Conservation (phyloP, 2,113 vertebrate species). For the Desmodus rotundus region DNA sequence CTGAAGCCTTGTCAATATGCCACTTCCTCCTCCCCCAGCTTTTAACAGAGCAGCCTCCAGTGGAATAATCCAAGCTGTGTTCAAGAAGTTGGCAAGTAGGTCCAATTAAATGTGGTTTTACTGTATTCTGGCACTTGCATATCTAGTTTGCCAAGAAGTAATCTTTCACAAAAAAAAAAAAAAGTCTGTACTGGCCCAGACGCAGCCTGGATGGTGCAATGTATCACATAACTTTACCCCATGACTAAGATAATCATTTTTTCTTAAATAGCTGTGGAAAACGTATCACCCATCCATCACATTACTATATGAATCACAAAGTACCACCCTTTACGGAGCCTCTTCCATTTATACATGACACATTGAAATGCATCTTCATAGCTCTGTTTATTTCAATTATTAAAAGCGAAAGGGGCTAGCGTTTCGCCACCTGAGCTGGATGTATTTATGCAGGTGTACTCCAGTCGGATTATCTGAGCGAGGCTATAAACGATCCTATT, state of each 20-base stretch:
- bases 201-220: slow-evolving; percentile 77
- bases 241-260: slow-evolving; percentile 71
- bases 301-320: slow-evolving; percentile 54
- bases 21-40: slow-evolving; percentile 87
- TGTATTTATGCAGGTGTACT: slow-evolving; percentile 73
- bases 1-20: slow-evolving; percentile 86
- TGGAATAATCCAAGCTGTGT: slow-evolving; percentile 89
- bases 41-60: slow-evolving; percentile 88
- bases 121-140: slow-evolving; percentile 89
- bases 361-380: slow-evolving; percentile 38
- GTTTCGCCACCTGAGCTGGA: slow-evolving; percentile 39
- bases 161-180: slow-evolving; percentile 75
- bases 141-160: slow-evolving; percentile 87
- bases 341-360: slow-evolving; percentile 61
- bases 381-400: slow-evolving; percentile 66
- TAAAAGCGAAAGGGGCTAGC: slow-evolving; percentile 50
- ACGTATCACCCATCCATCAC: slow-evolving; percentile 34
- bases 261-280: slow-evolving; percentile 64
- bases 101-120: slow-evolving; percentile 90
- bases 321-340: neutral
- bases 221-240: slow-evolving; percentile 75
- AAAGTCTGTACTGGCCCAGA: slow-evolving; percentile 75
- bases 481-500: slow-evolving; percentile 58
- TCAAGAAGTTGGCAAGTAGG: slow-evolving; percentile 89
- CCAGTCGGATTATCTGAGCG: slow-evolving; percentile 60